Percentiles rank a stretch among this genome's conserved stretches.
phyloP scores from a whole-genome alignment of 2,888 invertebrate genomes.

The Caenorhabditis imperialis region DNA sequence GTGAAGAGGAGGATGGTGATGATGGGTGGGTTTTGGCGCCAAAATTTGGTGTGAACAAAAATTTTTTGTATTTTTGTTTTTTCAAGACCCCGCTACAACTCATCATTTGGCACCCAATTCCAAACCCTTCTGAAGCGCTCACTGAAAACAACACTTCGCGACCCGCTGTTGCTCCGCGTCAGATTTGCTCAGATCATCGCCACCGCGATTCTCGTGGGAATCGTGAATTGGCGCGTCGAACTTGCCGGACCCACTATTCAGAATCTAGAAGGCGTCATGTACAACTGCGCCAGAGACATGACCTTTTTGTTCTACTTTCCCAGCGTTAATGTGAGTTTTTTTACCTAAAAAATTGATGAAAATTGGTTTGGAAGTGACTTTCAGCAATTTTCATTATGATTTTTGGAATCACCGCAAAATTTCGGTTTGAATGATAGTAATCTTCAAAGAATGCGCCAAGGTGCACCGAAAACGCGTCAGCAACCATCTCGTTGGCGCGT shows the following conservation, averaged over 20 bases:
- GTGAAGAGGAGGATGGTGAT: slow-evolving; percentile 27
- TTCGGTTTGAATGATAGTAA: no score
- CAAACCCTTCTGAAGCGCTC: slow-evolving; percentile 91
- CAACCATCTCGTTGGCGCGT: no score
- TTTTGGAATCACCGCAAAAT: no score
- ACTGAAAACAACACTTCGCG: slow-evolving; percentile 89
- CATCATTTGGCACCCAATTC: slow-evolving; percentile 90
- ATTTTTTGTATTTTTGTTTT: no score
- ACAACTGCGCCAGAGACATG: slow-evolving; percentile 82
- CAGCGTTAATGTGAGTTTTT: slow-evolving; percentile 88
- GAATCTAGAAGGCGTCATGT: slow-evolving; percentile 73
- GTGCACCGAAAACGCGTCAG: no score
- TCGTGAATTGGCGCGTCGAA: slow-evolving; percentile 65
- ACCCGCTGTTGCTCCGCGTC: slow-evolving; percentile 91
- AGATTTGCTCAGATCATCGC: slow-evolving; percentile 86
- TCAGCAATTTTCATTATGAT: no score
- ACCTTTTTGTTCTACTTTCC: slow-evolving; percentile 94
- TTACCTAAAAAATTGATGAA: no score
- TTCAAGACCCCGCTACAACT: slow-evolving; percentile 84
- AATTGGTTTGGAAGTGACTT: no score
- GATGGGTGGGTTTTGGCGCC: slow-evolving; percentile 15
- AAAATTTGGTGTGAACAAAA: no score
- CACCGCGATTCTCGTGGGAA: slow-evolving; percentile 66
- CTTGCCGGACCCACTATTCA: slow-evolving; percentile 59
- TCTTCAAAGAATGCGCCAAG: no score